Evolutionary conservation across 2,888 invertebrate species (phyloP).

Genomic region (Metallyticus violacea): DNA sequence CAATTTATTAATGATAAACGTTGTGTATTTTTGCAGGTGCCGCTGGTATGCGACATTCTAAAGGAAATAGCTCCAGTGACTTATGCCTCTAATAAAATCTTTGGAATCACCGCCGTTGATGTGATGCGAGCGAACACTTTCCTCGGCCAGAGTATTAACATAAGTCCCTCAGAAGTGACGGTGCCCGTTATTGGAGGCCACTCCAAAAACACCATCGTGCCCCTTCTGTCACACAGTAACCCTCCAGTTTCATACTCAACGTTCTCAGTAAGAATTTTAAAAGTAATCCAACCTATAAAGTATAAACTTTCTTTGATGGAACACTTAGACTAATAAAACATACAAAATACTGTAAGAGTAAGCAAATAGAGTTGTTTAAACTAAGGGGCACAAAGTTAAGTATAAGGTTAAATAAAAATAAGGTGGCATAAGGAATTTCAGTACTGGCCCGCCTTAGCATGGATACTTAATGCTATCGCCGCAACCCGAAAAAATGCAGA

Average conservation of each 20-base stretch:
- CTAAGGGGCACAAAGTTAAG: too few relatives aligned
- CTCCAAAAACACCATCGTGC: not conserved
- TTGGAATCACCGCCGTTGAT: not conserved
- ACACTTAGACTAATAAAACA: too few relatives aligned
- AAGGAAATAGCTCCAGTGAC: not conserved
- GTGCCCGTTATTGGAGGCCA: constrained; percentile 3
- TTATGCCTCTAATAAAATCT: not conserved
- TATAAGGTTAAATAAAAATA: too few relatives aligned
- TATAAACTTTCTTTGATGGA: too few relatives aligned
- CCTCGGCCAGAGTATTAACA: not conserved
- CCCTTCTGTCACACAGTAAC: not conserved
- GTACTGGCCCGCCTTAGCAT: too few relatives aligned
- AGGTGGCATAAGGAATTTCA: too few relatives aligned
- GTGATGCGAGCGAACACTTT: not conserved
- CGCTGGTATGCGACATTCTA: not conserved
- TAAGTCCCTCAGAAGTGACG: not conserved
- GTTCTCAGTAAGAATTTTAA: not conserved
- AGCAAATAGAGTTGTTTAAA: too few relatives aligned
- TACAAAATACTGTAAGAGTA: too few relatives aligned
- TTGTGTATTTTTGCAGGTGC: not conserved
- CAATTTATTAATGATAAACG: not conserved
- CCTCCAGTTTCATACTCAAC: not conserved
- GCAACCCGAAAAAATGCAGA: too few relatives aligned
- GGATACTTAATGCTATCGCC: too few relatives aligned
- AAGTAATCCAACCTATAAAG: too few relatives aligned